Percentiles rank a stretch among this genome's conserved stretches.
phyloP scores from a whole-genome alignment of 2,797 vertebrate species.

The Balearica regulorum region DNA sequence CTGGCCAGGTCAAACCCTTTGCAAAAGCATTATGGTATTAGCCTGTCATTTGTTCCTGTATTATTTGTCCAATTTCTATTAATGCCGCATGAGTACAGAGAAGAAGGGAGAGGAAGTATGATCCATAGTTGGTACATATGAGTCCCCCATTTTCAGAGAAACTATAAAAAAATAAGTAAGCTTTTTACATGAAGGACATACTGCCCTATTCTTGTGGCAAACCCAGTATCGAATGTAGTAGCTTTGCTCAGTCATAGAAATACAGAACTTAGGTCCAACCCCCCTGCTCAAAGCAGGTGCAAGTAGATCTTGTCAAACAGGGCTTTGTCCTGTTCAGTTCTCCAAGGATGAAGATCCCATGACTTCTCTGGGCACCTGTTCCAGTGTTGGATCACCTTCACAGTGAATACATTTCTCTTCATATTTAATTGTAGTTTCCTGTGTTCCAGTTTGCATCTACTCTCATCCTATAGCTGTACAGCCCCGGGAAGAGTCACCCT shows the following conservation, averaged over 20 bases:
- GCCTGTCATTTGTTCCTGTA: background rate
- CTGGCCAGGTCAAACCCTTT: background rate
- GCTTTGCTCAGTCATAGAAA: background rate
- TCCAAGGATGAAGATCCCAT: background rate
- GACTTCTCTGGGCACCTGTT: background rate
- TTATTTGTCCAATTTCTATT: background rate
- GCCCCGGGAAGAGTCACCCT: background rate
- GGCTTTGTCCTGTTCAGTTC: background rate
- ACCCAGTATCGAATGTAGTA: background rate
- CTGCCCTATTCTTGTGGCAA: background rate
- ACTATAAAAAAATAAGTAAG: background rate
- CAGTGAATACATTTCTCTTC: background rate
- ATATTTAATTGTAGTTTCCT: background rate
- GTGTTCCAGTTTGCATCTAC: background rate
- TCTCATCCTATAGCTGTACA: background rate
- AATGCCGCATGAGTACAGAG: background rate
- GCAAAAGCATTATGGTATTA: background rate
- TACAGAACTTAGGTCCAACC: background rate
- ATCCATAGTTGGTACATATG: background rate
- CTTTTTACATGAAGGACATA: background rate
- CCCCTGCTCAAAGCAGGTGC: background rate
- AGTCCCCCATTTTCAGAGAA: background rate
- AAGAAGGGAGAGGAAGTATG: background rate
- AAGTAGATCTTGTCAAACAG: background rate
- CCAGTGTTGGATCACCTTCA: background rate